phyloP scores from a whole-genome alignment of 2,888 invertebrate species.

The Escarpia spicata region DNA sequence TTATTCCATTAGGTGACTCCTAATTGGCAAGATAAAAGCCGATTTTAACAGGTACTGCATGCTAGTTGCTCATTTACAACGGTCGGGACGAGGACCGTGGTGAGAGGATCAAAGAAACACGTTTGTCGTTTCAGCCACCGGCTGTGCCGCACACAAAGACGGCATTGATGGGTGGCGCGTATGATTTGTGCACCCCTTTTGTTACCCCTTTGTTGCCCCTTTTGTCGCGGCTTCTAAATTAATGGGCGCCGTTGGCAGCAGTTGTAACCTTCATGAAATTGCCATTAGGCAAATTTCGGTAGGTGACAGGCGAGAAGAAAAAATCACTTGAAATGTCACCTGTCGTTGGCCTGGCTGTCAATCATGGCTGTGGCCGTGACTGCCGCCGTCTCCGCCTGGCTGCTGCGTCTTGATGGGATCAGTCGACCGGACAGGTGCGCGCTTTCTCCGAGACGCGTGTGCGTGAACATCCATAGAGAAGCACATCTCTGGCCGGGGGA shows the following conservation, averaged over 20 bases:
- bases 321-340: slow-evolving; percentile 16
- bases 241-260: slow-evolving; percentile 12
- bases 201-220: slow-evolving; percentile 12
- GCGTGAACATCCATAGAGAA: background rate
- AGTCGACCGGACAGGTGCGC: background rate
- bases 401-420: background rate
- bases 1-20: background rate
- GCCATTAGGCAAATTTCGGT: slow-evolving; percentile 16
- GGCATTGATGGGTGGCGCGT: slow-evolving; percentile 12
- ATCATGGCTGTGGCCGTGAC: background rate
- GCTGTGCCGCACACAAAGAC: slow-evolving; percentile 6
- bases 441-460: background rate
- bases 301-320: background rate
- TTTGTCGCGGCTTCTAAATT: slow-evolving; percentile 13
- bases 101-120: background rate
- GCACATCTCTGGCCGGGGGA: background rate
- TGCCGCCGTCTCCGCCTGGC: background rate
- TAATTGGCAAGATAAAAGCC: slow-evolving; percentile 5
- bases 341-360: slow-evolving; percentile 3
- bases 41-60: slow-evolving; percentile 7
- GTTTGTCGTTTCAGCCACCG: slow-evolving; percentile 11
- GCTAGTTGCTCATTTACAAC: slow-evolving; percentile 16
- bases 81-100: background rate
- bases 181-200: slow-evolving; percentile 16
- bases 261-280: slow-evolving; percentile 16